These are phyloP conservation scores for sheep (Ovis aries) DNA, from an alignment of 2,113 vertebrate species.

Conservation along the genomic window ARS-UI_Ramb_v3.0 NC_056076.1:23633001-23633500, in stretches of 20 bases:
- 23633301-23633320: not conserved
- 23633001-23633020: not conserved
- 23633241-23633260: not conserved
- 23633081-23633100: not conserved
- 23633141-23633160: too few relatives aligned
- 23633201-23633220: not conserved
- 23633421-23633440: not conserved
- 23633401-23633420: not conserved
- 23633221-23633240: not conserved
- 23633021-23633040: not conserved
- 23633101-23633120: not conserved
- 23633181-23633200: not conserved
- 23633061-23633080: not conserved
- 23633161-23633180: not conserved
- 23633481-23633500: not conserved
- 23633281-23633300: not conserved
- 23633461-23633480: not conserved
- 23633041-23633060: not conserved
- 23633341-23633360: not conserved
- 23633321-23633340: not conserved
- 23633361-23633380: not conserved
- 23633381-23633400: not conserved
- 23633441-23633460: not conserved
- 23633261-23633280: not conserved
- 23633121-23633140: too few relatives aligned